Conservation (phyloP, 2,113 vertebrate species). For the Cercopithecus mona region DNA sequence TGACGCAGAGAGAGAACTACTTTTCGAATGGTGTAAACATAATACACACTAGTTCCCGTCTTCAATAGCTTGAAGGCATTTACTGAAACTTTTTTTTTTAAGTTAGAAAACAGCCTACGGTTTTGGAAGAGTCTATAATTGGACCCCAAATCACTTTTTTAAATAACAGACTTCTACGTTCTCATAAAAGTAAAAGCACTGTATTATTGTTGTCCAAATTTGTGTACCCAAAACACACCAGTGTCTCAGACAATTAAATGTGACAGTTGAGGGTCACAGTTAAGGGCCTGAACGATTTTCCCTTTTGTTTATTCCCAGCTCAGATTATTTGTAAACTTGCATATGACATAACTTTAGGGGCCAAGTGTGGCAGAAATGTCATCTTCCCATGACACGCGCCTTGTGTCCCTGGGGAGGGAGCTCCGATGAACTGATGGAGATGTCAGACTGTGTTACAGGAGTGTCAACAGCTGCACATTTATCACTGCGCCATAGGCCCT, state of each 20-base stretch:
- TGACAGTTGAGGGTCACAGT: background rate
- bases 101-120: background rate
- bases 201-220: background rate
- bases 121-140: background rate
- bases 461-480: conserved; percentile 78
- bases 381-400: conserved; percentile 64
- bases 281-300: background rate
- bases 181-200: background rate
- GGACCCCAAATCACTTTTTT: background rate
- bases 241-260: background rate
- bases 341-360: conserved; percentile 67
- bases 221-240: background rate
- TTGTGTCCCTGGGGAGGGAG: conserved; percentile 70
- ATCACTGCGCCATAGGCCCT: conserved; percentile 76
- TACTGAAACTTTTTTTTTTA: background rate
- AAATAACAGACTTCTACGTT: conserved; percentile 30
- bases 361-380: conserved; percentile 63
- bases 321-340: conserved; percentile 61
- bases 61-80: background rate
- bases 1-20: background rate
- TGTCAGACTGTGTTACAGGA: conserved; percentile 76
- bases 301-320: conserved; percentile 9
- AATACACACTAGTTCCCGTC: rapidly evolving
- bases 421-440: conserved; percentile 82
- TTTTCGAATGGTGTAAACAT: rapidly evolving